Evolutionary conservation across 2,113 vertebrate species (phyloP), one percentile per base, ranked within the genome.

Genomic region (Daboia siamensis): DNA sequence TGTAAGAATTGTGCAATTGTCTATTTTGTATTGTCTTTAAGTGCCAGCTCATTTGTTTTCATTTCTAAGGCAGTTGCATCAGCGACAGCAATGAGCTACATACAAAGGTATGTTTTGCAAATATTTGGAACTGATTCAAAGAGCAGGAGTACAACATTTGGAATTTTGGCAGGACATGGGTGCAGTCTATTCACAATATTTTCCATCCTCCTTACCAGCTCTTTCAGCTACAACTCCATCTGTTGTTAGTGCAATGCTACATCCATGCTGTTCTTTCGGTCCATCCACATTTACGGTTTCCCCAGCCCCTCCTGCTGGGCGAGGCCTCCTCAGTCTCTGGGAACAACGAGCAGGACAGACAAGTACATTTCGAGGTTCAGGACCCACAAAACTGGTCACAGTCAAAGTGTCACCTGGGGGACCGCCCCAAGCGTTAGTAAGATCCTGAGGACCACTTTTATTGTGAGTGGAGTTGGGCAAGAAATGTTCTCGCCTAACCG

Each of bases 291-390:
- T 13, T 39, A 33, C 12, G 55, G 92, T 88, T 4, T 92, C 88
- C 80, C 92, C 92, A 59, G 46, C 88, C 13, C 88, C 92, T 52
- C 92, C 92, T 15, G 92, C 92, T 64, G 92, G 92, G 74, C 74
- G 88, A 57, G 92, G 92, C 44, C 92, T 48, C 74, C 92, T 90
- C 56, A 61, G 56, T 74, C 92, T 92, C 46, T 92, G 92, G 74
- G 74, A 92, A 86, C 92, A 92, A 89, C 74, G 92, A 86, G 92
- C 92, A 44, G 92, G 92, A 59, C 92, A 92, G 74, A 92, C 92
- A 61, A 92, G 92, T 85, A 92, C 92, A 85, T 92, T 80, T n/a
- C 88, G 92, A 57, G 92, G 92, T 48, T 92, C 92, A 21, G 92
- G 92, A 11, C 92, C 92, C 74, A 92, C 92, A 29, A 92, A 92